Base-by-base conservation (phyloP, 92 coral and sea anemone species). In the Paragorgia papillata region DNA sequence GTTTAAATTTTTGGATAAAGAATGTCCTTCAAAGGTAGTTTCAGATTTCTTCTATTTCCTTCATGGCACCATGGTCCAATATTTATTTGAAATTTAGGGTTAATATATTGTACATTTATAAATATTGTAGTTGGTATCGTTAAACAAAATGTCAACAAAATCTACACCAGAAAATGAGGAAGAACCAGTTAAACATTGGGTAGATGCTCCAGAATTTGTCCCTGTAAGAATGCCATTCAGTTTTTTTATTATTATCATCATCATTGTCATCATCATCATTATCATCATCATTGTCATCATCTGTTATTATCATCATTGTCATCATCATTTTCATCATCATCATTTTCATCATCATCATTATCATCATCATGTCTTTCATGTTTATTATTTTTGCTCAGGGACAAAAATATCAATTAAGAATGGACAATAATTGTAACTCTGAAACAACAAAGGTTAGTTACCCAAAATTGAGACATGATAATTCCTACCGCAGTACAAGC, bases 161-260 rank as follows among this genome's bases (percentile, higher is more conserved):
- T 22, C 69, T 41, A 9, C n/a, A n/a, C n/a, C n/a, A 75, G 41
- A 41, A 43, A 27, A 55, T 63, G 39, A 69, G 62, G 50, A 64
- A 39, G 22, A 88, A 28, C 15, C 28, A 22, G 3, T 19, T 56
- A 28, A 87, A 1, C 66, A 41, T 19, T 89, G 97, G 94, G 91
- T 75, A 0, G 94, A 91, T 37, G 94, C 97, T 26, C 89, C 97
- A 44, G 97, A 41, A 20, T 91, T 91, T 74, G 61, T 91, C 51
- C 97, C 97, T 1, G 97, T 91, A 58, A 91, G 94, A 82, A 21
- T 9, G n/a, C n/a, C n/a, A n/a, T n/a, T n/a, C n/a, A 0, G 5
- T 12, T 32, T 7, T 22, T 27, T 0, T 24, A 21, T 2, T 0
- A 0, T 13, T 6, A 8, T 7, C 44, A 9, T 44, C 41, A 30